A percentile compares a stretch with the other conserved stretches of the same genome.
Conservation (phyloP, 2,888 invertebrate genomes). For the Pseudanteris insignis region DNA sequence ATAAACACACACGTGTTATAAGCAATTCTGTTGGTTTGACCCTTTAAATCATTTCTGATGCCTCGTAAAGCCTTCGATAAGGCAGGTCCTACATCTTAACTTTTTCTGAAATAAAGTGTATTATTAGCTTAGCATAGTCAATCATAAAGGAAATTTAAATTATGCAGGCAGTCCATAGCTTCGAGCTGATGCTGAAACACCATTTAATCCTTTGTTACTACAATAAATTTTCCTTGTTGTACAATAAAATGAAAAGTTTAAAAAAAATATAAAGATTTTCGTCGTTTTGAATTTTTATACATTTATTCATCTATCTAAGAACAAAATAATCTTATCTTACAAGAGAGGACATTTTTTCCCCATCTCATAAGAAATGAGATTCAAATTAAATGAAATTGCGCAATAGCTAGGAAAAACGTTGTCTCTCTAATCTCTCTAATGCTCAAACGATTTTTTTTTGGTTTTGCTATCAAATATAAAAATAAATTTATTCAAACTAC, state of each 20-base stretch:
- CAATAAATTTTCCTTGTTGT: slow-evolving; percentile 63
- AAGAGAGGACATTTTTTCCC: too few species aligned
- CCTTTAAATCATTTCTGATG: slow-evolving; percentile 41
- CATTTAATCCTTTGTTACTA: slow-evolving; percentile 63
- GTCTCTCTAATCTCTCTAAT: too few species aligned
- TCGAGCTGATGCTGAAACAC: slow-evolving; percentile 57
- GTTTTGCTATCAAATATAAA: too few species aligned
- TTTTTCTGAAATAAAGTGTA: slow-evolving; percentile 55
- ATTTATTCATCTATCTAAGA: too few species aligned
- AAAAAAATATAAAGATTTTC: slow-evolving; percentile 48
- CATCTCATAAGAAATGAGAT: too few species aligned
- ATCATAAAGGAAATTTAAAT: slow-evolving; percentile 56
- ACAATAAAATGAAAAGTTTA: slow-evolving; percentile 62
- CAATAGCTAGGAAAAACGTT: too few species aligned
- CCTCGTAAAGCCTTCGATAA: slow-evolving; percentile 58
- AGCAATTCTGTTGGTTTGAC: slow-evolving; percentile 54
- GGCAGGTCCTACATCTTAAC: slow-evolving; percentile 61
- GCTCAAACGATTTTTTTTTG: too few species aligned
- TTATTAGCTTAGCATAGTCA: slow-evolving; percentile 61
- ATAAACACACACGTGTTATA: slow-evolving; percentile 48
- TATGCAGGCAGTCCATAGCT: slow-evolving; percentile 58
- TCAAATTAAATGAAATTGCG: too few species aligned
- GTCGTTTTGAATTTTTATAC: slow-evolving; percentile 58
- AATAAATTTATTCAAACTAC: too few species aligned
- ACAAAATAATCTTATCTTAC: too few species aligned